These are phyloP conservation scores for Lasioglossum marginatum DNA, from an alignment of 2,888 invertebrate genomes.

Conservation along the genomic window DNA sequence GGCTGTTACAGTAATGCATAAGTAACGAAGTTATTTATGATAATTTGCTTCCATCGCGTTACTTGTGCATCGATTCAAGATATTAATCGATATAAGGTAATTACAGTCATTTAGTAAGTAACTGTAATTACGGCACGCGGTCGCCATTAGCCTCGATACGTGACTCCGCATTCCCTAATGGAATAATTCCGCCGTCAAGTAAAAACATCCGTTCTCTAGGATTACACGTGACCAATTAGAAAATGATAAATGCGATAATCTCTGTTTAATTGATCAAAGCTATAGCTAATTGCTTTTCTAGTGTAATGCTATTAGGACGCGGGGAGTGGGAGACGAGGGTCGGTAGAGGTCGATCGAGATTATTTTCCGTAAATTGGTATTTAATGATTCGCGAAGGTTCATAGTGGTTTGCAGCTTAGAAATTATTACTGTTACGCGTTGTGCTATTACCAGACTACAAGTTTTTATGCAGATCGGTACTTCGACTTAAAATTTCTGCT, in stretches of 20 bases:
- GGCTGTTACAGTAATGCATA: conserved; percentile 2
- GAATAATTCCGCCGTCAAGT: conserved; percentile 27
- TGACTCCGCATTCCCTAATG: conserved; percentile 27
- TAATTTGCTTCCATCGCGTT: conserved; percentile 10
- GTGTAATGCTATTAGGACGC: not conserved
- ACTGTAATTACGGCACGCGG: conserved; percentile 16
- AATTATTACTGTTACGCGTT: not conserved
- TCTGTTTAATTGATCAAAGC: not conserved
- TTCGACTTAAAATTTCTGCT: not conserved
- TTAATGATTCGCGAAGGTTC: not conserved
- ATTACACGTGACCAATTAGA: conserved; percentile 7
- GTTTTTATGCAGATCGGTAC: not conserved
- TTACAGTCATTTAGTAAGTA: conserved; percentile 35
- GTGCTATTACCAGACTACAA: not conserved
- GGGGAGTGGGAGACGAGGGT: not conserved
- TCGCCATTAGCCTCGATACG: conserved; percentile 29
- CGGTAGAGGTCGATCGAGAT: not conserved
- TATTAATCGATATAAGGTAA: conserved; percentile 35
- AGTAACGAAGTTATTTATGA: conserved; percentile 10
- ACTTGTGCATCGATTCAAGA: not conserved
- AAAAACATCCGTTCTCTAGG: not conserved
- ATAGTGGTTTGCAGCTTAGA: not conserved
- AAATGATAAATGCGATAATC: not conserved
- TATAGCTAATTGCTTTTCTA: conserved; percentile 7
- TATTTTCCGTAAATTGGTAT: conserved; percentile 2